phyloP scores from a whole-genome alignment of 2,888 invertebrate genomes.

The Terebella lapidaria region DNA sequence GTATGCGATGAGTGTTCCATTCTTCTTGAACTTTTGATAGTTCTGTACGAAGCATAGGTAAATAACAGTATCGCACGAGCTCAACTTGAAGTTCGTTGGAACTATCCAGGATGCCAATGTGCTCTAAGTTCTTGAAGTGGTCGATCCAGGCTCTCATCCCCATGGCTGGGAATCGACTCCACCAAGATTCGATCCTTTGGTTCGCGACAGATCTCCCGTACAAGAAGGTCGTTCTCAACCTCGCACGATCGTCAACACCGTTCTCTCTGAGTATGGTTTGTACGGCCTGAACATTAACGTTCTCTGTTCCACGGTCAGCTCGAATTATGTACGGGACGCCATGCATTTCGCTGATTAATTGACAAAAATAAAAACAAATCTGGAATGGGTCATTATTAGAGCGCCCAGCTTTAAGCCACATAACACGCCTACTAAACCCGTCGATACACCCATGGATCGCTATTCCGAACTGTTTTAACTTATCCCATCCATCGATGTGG shows the following conservation, averaged over 20 bases:
- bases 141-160: background rate
- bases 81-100: too few relatives aligned
- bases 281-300: background rate
- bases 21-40: background rate
- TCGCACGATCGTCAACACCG: background rate
- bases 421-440: background rate
- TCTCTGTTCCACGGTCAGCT: constrained; percentile 2
- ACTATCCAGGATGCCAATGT: background rate
- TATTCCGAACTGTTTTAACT: background rate
- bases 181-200: background rate
- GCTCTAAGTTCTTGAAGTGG: background rate
- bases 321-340: background rate
- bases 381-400: background rate
- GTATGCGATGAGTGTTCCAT: background rate
- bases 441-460: constrained; percentile 2
- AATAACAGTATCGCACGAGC: too few relatives aligned
- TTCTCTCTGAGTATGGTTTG: too few relatives aligned
- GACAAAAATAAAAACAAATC: background rate
- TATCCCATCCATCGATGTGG: background rate
- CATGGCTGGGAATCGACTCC: background rate
- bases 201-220: background rate
- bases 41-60: background rate
- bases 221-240: background rate
- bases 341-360: background rate
- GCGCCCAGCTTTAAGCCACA: background rate